phyloP scores from a whole-genome alignment of 2,113 vertebrate species.

The Vidua macroura region DNA sequence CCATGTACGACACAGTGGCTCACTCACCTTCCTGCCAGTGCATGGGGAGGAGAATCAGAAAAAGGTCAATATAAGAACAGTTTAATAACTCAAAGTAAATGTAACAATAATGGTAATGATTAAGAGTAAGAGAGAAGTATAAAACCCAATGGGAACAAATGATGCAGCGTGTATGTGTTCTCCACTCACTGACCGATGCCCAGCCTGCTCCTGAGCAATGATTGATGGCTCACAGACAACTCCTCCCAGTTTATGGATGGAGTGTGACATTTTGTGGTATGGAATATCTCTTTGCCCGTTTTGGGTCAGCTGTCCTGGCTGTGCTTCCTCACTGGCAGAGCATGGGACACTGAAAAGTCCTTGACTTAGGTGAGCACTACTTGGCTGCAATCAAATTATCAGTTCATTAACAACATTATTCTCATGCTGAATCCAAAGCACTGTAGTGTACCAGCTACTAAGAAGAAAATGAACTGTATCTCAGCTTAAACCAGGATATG shows the following conservation, averaged over 20 bases:
- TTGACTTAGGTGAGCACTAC: background rate
- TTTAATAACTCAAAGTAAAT: background rate
- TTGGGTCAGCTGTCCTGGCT: background rate
- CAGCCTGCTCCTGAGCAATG: background rate
- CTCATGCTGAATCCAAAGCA: background rate
- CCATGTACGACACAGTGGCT: accelerated
- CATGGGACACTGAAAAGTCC: too few relatives aligned
- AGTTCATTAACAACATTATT: background rate
- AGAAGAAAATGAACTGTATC: background rate
- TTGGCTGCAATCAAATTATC: background rate
- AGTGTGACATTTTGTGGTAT: background rate
- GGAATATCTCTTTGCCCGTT: background rate
- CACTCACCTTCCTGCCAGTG: accelerated
- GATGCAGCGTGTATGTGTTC: background rate
- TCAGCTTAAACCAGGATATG: background rate
- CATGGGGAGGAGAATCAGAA: background rate
- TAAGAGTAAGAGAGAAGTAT: background rate
- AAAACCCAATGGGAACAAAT: background rate
- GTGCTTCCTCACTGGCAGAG: background rate
- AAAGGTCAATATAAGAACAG: background rate
- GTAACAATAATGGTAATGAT: too few relatives aligned
- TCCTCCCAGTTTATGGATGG: background rate
- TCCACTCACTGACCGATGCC: background rate
- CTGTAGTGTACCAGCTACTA: background rate
- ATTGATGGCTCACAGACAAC: background rate